Evolutionary conservation across 2,113 vertebrate genomes (phyloP), one percentile per base, ranked within the genome.

Genomic region (Crotalus viridis): DNA sequence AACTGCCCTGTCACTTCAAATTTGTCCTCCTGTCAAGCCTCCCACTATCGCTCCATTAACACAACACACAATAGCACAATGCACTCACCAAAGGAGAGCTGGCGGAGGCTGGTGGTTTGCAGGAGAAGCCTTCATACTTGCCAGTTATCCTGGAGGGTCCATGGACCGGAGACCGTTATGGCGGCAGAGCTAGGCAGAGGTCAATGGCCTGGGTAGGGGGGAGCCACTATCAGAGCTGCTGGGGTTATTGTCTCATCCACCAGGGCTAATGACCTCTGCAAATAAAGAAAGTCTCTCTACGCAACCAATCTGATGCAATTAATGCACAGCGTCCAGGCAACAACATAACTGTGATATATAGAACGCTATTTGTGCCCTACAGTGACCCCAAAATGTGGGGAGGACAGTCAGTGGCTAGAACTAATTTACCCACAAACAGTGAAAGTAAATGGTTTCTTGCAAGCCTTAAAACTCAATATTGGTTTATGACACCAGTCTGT

Each of bases 281-380:
- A 90, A 86, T 81, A 93, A 87, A 93, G 81, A 93, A 64, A 86
- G 89, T 33, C 88, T 93, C 92, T 93, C 92, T 90, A 87, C n/a
- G 46, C 56, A 93, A 52, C 92, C 92, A 87, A 1, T 90, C 92
- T 87, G 88, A 43, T 43, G n/a, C 21, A 85, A 85, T 89, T 61
- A 86, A 24, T 4, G 43, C 1, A 64, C 56, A 86, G 52, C 2
- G 56, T 64, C 88, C n/a, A 64, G 92, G 55, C 28, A 9, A n/a
- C 55, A 74, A 69, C 1, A 24, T 17, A 21, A 22, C 12, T 85
- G 17, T 52, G 24, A 26, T 19, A 39, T 4, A 15, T 1, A 15
- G 54, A 88, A 55, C 39, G 5, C 57, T 12, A 1, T 39, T 46
- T 4, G 0, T 57, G 46, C 57, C n/a, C 43, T n/a, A 19, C 28